Conservation (phyloP, 1,140 invertebrate species). For the Aphidius gifuensis region DNA sequence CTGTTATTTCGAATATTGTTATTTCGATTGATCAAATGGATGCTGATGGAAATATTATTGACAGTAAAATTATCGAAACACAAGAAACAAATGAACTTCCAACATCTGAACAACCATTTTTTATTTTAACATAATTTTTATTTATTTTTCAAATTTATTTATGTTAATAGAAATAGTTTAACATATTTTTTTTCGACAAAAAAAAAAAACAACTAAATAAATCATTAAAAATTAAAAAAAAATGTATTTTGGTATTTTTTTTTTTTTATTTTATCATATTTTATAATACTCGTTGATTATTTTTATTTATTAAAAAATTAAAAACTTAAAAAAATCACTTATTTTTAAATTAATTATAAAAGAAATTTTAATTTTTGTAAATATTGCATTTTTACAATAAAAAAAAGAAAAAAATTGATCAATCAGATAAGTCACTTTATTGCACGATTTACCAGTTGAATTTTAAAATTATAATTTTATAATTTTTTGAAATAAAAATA, state of each 20-base stretch:
- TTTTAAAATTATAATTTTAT: no score
- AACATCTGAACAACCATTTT: conserved; percentile 38
- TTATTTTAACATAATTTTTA: conserved; percentile 38
- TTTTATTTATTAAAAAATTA: not conserved
- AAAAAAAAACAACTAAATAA: no score
- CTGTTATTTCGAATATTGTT: conserved; percentile 50
- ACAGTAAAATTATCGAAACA: conserved; percentile 50
- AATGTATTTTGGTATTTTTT: conserved; percentile 1
- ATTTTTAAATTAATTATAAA: not conserved
- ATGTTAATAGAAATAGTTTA: no score
- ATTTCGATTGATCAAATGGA: conserved; percentile 58
- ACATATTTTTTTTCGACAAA: not conserved
- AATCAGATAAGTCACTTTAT: no score
- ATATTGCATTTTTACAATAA: no score
- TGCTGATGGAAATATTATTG: conserved; percentile 54
- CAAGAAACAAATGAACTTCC: conserved; percentile 50
- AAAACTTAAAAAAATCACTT: not conserved
- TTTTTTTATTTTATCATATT: not conserved
- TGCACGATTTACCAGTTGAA: no score
- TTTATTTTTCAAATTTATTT: no score
- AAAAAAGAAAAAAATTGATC: no score
- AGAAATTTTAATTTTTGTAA: no score
- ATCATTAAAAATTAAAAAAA: not conserved
- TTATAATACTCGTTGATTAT: no score
- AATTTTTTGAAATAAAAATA: no score